phyloP scores from a whole-genome alignment of 2,888 invertebrate genomes.

The Allygus modestus region DNA sequence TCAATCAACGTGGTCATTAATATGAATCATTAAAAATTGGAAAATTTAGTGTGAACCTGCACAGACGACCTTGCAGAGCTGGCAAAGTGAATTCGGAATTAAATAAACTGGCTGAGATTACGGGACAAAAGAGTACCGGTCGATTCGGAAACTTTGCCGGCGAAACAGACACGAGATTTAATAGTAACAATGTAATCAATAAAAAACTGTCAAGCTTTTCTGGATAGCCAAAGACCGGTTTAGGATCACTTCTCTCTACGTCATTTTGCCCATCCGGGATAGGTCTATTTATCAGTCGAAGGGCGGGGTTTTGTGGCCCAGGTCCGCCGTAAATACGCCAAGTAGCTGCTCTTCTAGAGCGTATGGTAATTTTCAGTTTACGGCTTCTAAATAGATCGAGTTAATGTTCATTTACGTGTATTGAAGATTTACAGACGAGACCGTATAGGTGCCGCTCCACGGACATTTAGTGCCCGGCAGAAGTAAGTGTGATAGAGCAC shows the following conservation, averaged over 20 bases:
- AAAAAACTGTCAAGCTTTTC: constrained; percentile 12
- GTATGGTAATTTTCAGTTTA: constrained; percentile 30
- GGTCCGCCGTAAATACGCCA: constrained; percentile 2
- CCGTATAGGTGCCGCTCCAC: not conserved
- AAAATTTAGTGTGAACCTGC: too few species aligned
- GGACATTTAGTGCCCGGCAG: not conserved
- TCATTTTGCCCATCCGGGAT: constrained; percentile 19
- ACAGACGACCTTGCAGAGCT: not conserved
- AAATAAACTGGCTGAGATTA: not conserved
- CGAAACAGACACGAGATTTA: constrained; percentile 16
- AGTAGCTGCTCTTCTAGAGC: constrained; percentile 2
- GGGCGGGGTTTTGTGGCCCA: constrained; percentile 21
- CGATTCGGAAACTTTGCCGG: constrained; percentile 15
- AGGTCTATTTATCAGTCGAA: constrained; percentile 33
- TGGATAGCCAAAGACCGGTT: constrained; percentile 29
- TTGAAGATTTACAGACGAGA: constrained; percentile 25
- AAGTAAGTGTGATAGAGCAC: not conserved
- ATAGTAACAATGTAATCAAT: constrained; percentile 37
- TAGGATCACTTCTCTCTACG: not conserved
- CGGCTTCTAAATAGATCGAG: constrained; percentile 1
- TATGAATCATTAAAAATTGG: too few species aligned
- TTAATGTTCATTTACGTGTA: constrained; percentile 6
- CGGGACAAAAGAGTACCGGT: not conserved
- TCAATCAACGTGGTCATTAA: too few species aligned
- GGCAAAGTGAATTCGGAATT: not conserved